Conservation (phyloP, 2,888 invertebrate genomes). For the Lottia scabra region DNA sequence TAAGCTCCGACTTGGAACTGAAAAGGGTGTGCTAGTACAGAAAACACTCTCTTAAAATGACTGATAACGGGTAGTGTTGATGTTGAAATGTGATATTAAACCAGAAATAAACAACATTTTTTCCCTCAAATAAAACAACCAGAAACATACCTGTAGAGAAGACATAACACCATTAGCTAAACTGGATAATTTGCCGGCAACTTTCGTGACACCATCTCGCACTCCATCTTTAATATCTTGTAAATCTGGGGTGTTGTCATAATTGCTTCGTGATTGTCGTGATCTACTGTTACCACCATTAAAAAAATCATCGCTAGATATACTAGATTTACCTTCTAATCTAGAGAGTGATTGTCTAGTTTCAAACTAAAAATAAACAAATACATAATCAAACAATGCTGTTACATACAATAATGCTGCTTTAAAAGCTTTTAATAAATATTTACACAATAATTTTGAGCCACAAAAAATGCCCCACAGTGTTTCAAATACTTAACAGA, state of each 20-base stretch:
- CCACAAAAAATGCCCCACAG: too few species aligned
- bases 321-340: slow-evolving; percentile 94
- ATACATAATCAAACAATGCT: too few species aligned
- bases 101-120: too few species aligned
- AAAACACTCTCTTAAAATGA: too few species aligned
- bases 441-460: too few species aligned
- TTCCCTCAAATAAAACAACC: background rate
- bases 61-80: too few species aligned
- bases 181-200: slow-evolving; percentile 95
- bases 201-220: slow-evolving; percentile 94
- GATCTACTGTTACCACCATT: slow-evolving; percentile 70
- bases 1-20: too few species aligned
- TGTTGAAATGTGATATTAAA: too few species aligned
- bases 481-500: too few species aligned
- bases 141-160: slow-evolving; percentile 82
- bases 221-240: slow-evolving; percentile 98
- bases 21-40: too few species aligned
- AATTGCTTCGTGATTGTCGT: slow-evolving; percentile 25
- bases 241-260: slow-evolving; percentile 77
- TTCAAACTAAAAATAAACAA: slow-evolving; percentile 64
- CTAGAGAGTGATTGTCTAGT: slow-evolving; percentile 74
- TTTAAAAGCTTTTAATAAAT: too few species aligned
- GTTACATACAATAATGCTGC: too few species aligned
- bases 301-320: slow-evolving; percentile 97
- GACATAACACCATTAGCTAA: slow-evolving; percentile 94